phyloP scores from a whole-genome alignment of 2,113 vertebrate genomes.

The Potamarius usumacintae region DNA sequence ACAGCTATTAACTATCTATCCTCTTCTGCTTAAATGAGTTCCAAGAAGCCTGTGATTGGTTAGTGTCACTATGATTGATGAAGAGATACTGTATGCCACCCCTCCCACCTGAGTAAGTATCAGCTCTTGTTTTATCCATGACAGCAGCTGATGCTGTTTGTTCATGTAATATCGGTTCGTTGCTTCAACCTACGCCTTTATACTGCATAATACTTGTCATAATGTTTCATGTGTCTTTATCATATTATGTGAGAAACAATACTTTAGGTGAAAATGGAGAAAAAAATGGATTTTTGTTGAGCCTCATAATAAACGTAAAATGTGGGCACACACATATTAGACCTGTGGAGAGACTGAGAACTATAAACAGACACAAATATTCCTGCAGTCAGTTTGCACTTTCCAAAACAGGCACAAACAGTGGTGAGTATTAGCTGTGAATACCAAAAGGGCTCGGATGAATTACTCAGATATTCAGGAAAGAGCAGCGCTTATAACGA shows the following conservation, averaged over 20 bases:
- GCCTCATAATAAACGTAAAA: too few species aligned
- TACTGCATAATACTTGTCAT: constrained; percentile 3
- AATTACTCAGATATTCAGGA: constrained; percentile 29
- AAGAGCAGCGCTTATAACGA: neutral
- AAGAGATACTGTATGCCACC: neutral
- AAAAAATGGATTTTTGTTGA: neutral
- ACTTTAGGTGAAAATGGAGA: neutral
- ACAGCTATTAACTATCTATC: neutral
- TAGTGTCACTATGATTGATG: neutral
- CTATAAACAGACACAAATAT: constrained; percentile 24
- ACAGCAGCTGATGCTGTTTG: neutral
- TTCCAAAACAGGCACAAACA: constrained; percentile 25
- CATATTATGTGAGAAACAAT: neutral
- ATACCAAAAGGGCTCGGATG: neutral
- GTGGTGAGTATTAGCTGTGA: constrained; percentile 20
- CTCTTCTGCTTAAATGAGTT: neutral
- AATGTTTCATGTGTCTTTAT: neutral
- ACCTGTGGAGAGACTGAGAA: neutral
- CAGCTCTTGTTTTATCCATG: neutral
- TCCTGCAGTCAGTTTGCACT: constrained; percentile 30
- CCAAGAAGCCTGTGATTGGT: neutral
- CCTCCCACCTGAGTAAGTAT: neutral
- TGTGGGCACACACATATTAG: neutral
- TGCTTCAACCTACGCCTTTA: neutral
- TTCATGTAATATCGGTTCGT: neutral